Percentiles rank a stretch among this genome's conserved stretches.
phyloP scores from a whole-genome alignment of 2,797 vertebrate species.

The Staurois parvus region DNA sequence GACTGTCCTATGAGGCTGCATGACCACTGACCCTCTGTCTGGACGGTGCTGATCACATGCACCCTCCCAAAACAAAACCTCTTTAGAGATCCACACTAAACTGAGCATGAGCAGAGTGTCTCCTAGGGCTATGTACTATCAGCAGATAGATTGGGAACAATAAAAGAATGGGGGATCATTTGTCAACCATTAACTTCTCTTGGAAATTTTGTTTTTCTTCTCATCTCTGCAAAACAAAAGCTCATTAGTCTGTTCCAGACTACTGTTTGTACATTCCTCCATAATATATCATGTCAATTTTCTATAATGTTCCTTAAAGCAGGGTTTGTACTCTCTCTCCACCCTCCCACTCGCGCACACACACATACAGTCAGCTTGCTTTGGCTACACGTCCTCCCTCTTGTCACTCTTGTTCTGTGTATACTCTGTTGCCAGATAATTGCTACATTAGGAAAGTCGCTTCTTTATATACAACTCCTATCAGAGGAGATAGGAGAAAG shows the following conservation, averaged over 20 bases:
- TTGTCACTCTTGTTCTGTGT: constrained; percentile 5
- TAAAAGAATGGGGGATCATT: no score
- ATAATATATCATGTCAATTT: constrained; percentile 11
- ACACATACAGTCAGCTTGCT: constrained; percentile 26
- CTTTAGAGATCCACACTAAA: no score
- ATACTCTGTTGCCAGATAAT: not conserved
- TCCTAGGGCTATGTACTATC: no score
- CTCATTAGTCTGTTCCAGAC: not conserved
- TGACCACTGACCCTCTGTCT: no score
- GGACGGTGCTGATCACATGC: no score
- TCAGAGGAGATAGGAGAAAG: not conserved
- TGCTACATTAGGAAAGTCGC: not conserved
- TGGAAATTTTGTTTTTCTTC: no score
- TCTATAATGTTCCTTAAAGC: not conserved
- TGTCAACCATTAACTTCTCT: no score
- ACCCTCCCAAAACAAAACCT: no score
- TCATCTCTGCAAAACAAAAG: no score
- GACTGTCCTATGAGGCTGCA: no score
- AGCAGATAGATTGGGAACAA: no score
- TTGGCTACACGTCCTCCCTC: constrained; percentile 44
- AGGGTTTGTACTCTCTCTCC: not conserved
- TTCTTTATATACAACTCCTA: not conserved
- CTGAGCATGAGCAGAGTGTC: no score
- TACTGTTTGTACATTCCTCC: not conserved
- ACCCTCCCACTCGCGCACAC: constrained; percentile 3